Base-by-base conservation (phyloP, 2,888 invertebrate genomes). In the Metalampra italica region DNA sequence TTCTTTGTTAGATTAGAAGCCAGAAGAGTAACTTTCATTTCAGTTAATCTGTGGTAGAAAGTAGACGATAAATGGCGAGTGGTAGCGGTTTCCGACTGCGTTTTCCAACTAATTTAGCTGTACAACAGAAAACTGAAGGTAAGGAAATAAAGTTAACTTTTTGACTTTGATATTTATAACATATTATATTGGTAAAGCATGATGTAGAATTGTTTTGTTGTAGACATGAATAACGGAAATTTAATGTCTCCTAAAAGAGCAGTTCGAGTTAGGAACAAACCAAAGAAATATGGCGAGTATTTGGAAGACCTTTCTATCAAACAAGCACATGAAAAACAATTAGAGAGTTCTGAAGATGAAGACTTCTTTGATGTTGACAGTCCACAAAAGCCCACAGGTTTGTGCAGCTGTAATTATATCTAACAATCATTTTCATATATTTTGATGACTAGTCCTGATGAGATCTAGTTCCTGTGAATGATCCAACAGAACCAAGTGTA, bases 281-380 rank as follows among this genome's bases (percentile, higher is more conserved):
- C 88, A 37, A 79, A 80, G 50, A 85, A 79, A 64, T 87, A 76
- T 71, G 78, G 77, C 11, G 83, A 85, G 44, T 86, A 73, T 51
- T 45, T 82, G 37, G 71, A 76, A 8, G 29, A 56, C 22, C 67
- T 83, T 3, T 75, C 82, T 41, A 64, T 61, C 0, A 86, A 80
- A 55, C 65, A 62, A 36, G 68, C 57, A 48, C 46, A 51, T 22
- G 49, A 53, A 36, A 60, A 55, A 49, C 62, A 63, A 45, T 54
- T 66, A 47, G 63, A 62, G 9, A 81, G 78, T 55, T 75, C 75
- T 29, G 62, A 71, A 34, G 73, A 75, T 41, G 55, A 63, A 43
- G 58, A 64, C 29, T 49, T 53, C 43, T 48, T 52, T 34, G 58
- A 60, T 13, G 64, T 62, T 36, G 37, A 54, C 9, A 49, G 40